A percentile compares a stretch with the other conserved stretches of the same genome.
phyloP scores from a whole-genome alignment of 2,113 vertebrate species.

The Lanius ludovicianus region DNA sequence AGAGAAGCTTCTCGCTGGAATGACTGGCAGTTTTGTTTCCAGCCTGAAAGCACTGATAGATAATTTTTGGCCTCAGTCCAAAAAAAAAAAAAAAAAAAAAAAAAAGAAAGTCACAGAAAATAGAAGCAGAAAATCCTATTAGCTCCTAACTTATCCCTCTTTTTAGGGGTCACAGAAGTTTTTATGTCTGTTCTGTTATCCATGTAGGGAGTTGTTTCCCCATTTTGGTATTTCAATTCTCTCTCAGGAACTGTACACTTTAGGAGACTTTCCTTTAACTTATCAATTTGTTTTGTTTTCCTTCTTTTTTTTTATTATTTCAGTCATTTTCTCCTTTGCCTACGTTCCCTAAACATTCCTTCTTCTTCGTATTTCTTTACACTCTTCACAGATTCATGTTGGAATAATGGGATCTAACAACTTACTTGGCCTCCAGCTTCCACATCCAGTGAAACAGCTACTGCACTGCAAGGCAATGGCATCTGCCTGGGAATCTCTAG shows the following conservation, averaged over 20 bases:
- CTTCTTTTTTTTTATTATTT: background rate
- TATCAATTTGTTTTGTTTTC: background rate
- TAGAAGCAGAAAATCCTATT: slow-evolving; percentile 1
- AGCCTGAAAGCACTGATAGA: slow-evolving; percentile 53
- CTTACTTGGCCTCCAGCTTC: background rate
- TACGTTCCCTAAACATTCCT: background rate
- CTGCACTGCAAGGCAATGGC: background rate
- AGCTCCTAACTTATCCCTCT: background rate
- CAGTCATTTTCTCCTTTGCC: background rate
- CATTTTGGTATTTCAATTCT: background rate
- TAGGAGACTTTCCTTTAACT: background rate
- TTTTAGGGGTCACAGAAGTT: background rate
- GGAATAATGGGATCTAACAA: background rate
- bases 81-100: background rate
- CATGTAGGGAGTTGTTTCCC: background rate
- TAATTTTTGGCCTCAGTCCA: slow-evolving; percentile 22
- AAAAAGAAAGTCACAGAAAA: background rate
- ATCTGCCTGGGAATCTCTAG: background rate
- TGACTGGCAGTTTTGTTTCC: slow-evolving; percentile 63
- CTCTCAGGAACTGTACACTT: background rate
- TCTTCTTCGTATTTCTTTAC: background rate
- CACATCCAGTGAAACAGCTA: background rate
- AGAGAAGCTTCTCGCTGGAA: slow-evolving; percentile 23
- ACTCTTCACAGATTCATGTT: background rate
- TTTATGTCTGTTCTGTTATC: background rate